Base-by-base conservation (phyloP, 2,888 invertebrate genomes). In the Metellina segmentata region DNA sequence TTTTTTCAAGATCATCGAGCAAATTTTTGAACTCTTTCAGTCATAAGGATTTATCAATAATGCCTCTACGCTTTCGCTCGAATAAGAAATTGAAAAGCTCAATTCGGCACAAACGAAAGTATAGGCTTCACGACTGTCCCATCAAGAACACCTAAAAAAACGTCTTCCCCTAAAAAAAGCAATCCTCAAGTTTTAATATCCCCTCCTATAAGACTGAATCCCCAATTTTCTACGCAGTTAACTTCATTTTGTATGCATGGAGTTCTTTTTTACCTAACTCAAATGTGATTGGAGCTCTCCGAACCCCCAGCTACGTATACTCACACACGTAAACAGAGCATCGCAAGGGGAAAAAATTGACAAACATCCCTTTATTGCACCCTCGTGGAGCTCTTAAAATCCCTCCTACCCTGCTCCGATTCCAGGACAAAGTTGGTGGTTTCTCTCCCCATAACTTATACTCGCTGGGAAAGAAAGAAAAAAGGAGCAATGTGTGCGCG, bases 371-470 rank as follows among this genome's bases (percentile, higher is more conserved):
- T 82, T 90, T 86, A 90, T 90, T 86, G 70, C 71, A 6, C 90
- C 81, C 90, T 81, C 51, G 77, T 53, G 86, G 52, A 75, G 70
- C 85, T 77, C 81, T 90, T 81, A 74, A 85, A 90, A 71, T 69
- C 85, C 74, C 70, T 52, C 78, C 61, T 13, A 20, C 70, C 71
- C 81, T 78, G 78, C 48, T 79, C 70, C 71, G 48, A 51, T 74
- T 83, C 51, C 71, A 77, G 77, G 87, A 83, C 82, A 91, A 87
- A 83, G 82, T 87, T 91, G 82, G 91, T 87, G 91, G 91, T 91
- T 91, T 91, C 72, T 83, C 83, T 87, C 82, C 61, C 82, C 72
- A 87, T 91, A 91, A 83, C 78, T 87, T 91, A 87, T 61, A 61
- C 79, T 79, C 34, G 49, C 7, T 69, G 51, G 51, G 13, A 77